Base-by-base conservation (phyloP, 2,113 vertebrate genomes). In the Xiphophorus maculatus region DNA sequence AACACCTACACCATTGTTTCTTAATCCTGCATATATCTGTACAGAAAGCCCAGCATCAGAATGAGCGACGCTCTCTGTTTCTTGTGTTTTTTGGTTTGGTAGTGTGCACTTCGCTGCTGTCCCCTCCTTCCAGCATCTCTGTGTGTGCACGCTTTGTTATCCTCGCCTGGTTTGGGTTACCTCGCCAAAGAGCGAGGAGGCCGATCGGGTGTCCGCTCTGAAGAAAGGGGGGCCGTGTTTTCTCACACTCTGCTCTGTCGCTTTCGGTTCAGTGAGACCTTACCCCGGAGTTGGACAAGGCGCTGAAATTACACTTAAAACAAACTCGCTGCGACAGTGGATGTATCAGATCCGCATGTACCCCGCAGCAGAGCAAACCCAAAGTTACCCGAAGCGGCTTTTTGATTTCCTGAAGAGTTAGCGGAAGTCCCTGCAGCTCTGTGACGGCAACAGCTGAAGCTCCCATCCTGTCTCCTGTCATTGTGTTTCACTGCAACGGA, bases 71-170 rank as follows among this genome's bases (percentile, higher is more conserved):
- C 37, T 72, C 19, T 61, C 66, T 25, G 48, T 73, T 73, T 54
- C 51, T 66, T 69, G 74, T 58, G 27, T 58, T 60, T 37, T 63
- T 51, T 58, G 63, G 25, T 48, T 28, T 86, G 79, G 84, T 65
- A 69, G 83, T 74, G 27, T 82, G 73, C 74, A 27, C 69, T 79
- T 74, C 63, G 67, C 67, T 71, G 74, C 63, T 71, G 48, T 84
- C 75, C 48, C 19, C 54, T 61, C 78, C 81, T 61, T 85, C 71
- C 65, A 80, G 76, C 76, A 82, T 87, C 86, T 92, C 90, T 90
- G 87, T 93, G 85, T 73, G 71, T 66, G 85, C 74, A 72, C 69
- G 77, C 89, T 92, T 93, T 95, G 92, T 93, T 94, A 85, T 89
- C 84, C 91, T 92, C 48, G 83, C 85, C 68, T 64, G 88, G 84